These are phyloP conservation scores for Cebidichthys violaceus DNA, from an alignment of 2,113 vertebrate species.

Conservation along the genomic window DNA sequence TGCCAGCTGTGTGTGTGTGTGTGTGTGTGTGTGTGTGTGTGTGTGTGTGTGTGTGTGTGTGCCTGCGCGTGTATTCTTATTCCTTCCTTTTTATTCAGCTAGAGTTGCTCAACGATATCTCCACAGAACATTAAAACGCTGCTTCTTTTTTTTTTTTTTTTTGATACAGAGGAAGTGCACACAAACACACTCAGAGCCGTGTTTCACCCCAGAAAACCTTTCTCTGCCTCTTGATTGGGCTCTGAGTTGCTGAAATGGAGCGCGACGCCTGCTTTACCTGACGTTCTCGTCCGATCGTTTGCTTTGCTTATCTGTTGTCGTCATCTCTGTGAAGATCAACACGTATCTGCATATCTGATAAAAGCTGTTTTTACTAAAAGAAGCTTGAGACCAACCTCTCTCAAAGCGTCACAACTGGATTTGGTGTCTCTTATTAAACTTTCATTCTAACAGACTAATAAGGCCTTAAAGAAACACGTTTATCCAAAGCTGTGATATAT, in stretches of 20 bases:
- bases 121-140: constrained; percentile 56
- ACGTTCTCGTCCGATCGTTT: neutral
- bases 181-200: neutral
- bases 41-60: constrained; percentile 33
- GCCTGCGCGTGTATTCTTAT: too few relatives aligned
- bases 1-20: constrained; percentile 47
- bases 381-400: neutral
- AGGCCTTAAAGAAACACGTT: neutral
- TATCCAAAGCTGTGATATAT: neutral
- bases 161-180: constrained; percentile 41
- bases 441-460: neutral
- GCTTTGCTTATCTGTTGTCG: neutral
- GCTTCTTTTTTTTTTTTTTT: constrained; percentile 53
- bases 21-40: constrained; percentile 43
- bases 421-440: neutral
- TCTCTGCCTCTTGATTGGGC: neutral
- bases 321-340: neutral
- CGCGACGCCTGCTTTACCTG: neutral
- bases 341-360: neutral
- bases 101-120: constrained; percentile 68
- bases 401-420: neutral
- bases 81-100: constrained; percentile 64
- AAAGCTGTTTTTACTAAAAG: too few relatives aligned
- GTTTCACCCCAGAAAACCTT: constrained; percentile 23
- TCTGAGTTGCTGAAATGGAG: constrained; percentile 27